Evolutionary conservation across 2,888 invertebrate genomes (phyloP), one percentile per base, ranked within the genome.

Genomic region (Megaustenia siamemsis): DNA sequence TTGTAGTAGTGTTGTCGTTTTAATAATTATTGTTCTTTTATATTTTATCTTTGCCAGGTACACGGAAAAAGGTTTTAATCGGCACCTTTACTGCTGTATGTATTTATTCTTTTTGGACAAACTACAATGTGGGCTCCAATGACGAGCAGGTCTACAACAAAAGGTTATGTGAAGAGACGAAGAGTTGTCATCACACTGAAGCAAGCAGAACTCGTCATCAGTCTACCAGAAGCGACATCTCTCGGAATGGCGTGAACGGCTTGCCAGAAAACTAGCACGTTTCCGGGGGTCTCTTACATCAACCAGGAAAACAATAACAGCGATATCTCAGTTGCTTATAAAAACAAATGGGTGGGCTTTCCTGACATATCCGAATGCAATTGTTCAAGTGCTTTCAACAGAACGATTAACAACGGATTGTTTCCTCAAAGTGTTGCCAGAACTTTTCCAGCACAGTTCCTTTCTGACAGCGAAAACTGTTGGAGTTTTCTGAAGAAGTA

Each of bases 271-370:
- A 10, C 73, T 18, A 49, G 40, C 0, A 38, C 8, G 6, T 2
- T 40, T 69, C 4, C 21, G 6, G 63, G 32, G 15, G 6, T 73
- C 18, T 0, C 3, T 28, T 15, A 2, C 6, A n/a, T n/a, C n/a
- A n/a, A n/a, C n/a, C n/a, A n/a, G n/a, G n/a, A n/a, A n/a, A 77
- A 60, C 60, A 77, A 40, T 38, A 43, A 0, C 60, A 56, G 60
- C 21, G 32, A 78, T 43, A 78, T 78, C 32, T 63, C 43, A 28
- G 12, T 28, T 43, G 76, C 68, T 8, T 83, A 83, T 24, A 35
- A n/a, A 1, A 63, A 77, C 24, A 68, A 68, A n/a, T 83, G 83
- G 83, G 77, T 83, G 0, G 83, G 83, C 0, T 83, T 83, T 32
- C 77, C 68, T n/a, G 77, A 68, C 0, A 45, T 83, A 3, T 21